Conservation (phyloP, 2,797 vertebrate species). For the Cuniculus paca region DNA sequence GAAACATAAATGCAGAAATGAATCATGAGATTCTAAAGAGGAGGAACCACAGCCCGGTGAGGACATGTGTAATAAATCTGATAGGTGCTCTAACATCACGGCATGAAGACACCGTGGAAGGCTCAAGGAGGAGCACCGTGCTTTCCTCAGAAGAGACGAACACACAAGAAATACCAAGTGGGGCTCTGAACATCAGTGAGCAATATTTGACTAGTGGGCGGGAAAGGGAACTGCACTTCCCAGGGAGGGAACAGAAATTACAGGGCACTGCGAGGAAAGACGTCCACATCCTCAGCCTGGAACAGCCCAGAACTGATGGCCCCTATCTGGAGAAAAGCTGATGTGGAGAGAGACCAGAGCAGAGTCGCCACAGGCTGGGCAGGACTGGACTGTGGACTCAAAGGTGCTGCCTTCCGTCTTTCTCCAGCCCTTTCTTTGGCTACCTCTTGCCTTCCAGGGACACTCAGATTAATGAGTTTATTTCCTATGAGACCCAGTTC, state of each 20-base stretch:
- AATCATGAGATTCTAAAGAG: neutral
- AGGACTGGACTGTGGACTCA: neutral
- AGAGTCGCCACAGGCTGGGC: neutral
- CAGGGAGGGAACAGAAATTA: neutral
- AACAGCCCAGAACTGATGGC: too few species aligned
- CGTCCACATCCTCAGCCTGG: neutral
- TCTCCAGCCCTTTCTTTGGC: neutral
- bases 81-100: rapidly evolving
- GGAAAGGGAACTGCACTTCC: neutral
- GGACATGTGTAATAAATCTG: neutral
- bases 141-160: neutral
- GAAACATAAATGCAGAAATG: neutral
- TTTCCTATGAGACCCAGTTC: neutral
- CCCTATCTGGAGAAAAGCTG: neutral
- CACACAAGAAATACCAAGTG: neutral
- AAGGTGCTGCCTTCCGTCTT: neutral
- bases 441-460: neutral
- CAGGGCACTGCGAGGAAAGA: neutral
- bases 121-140: neutral
- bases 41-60: neutral
- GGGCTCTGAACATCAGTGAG: neutral
- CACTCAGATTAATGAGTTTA: neutral
- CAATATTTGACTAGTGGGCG: neutral
- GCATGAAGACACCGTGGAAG: rapidly evolving
- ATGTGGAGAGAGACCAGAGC: neutral